phyloP scores from a whole-genome alignment of 1,140 invertebrate genomes.

The Oncopodura yosiiana region DNA sequence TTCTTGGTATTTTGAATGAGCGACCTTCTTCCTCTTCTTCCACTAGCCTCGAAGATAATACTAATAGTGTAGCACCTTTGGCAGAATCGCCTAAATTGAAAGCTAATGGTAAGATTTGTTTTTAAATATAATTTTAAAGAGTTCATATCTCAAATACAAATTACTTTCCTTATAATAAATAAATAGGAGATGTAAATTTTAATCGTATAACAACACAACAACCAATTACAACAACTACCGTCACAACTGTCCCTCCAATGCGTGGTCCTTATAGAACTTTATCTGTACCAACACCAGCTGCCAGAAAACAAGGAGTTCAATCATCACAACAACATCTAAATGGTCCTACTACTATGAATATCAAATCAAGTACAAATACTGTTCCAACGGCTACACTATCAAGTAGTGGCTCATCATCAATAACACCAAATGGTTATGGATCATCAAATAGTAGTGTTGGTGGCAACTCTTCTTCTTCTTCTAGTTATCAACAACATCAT shows the following conservation, averaged over 20 bases:
- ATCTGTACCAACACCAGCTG: slow-evolving; percentile 29
- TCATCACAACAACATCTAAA: slow-evolving; percentile 21
- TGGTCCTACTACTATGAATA: neutral
- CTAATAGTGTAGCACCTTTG: too few species aligned
- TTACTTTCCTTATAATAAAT: too few species aligned
- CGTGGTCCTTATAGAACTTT: too few species aligned
- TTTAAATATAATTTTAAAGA: too few species aligned
- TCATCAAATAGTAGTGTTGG: neutral
- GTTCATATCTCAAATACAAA: too few species aligned
- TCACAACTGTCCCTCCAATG: too few species aligned
- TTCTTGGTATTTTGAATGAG: neutral
- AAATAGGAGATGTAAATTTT: slow-evolving; percentile 8
- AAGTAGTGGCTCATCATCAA: neutral
- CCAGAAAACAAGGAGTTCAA: slow-evolving; percentile 28
- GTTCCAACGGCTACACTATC: neutral
- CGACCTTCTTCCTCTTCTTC: neutral
- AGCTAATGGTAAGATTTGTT: neutral
- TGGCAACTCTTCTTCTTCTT: neutral
- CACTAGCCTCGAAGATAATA: neutral
- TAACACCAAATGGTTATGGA: slow-evolving; percentile 1
- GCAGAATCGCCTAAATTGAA: neutral
- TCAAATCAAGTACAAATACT: neutral
- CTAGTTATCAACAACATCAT: neutral
- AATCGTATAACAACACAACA: too few species aligned
- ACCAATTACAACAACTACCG: too few species aligned